These are phyloP conservation scores for Poeciliopsis turneri DNA, from an alignment of 2,797 vertebrate species.

Conservation along the genomic window DNA sequence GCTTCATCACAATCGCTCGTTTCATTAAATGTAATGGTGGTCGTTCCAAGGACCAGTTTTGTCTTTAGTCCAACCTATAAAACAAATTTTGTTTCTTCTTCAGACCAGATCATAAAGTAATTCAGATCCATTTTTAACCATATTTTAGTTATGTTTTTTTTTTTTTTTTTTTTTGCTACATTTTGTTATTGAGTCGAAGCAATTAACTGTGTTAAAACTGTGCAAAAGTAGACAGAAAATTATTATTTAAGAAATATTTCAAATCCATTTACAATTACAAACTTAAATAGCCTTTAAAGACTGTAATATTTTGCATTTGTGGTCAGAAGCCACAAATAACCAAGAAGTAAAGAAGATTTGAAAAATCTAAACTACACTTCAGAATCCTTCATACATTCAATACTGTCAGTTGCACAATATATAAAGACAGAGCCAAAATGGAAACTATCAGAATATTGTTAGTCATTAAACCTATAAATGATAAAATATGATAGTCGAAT, in stretches of 20 bases:
- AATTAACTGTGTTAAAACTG: background rate
- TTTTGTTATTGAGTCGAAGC: background rate
- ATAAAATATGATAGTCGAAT: background rate
- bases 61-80: background rate
- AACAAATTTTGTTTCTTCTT: background rate
- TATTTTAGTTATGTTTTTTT: background rate
- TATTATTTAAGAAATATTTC: background rate
- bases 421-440: background rate
- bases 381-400: background rate
- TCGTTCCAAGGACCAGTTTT: background rate
- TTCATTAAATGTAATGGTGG: background rate
- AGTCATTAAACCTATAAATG: background rate
- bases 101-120: background rate
- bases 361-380: background rate
- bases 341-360: background rate
- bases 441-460: background rate
- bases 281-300: background rate
- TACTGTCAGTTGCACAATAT: background rate
- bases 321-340: background rate
- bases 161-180: background rate
- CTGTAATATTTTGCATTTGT: background rate
- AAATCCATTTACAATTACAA: background rate
- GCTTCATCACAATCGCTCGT: constrained; percentile 21
- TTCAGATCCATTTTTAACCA: background rate
- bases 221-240: background rate